These are phyloP conservation scores for Clarias magur DNA, from an alignment of 2,113 vertebrate species.

Conservation along the genomic window DNA sequence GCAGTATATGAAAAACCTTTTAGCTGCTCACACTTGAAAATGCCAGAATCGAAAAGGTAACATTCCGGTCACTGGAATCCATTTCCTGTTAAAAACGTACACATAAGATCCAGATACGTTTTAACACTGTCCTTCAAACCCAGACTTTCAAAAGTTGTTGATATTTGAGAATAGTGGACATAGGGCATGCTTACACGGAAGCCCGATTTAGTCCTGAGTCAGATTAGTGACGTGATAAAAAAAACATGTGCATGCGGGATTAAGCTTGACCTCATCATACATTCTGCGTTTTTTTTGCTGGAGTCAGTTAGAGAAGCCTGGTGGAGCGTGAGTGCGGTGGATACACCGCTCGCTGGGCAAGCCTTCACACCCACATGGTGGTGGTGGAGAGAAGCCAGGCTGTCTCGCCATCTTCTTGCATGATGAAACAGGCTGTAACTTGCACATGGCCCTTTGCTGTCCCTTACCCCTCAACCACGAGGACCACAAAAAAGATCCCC, in stretches of 20 bases:
- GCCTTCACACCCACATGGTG: conserved; percentile 44
- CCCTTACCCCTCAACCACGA: conserved; percentile 35
- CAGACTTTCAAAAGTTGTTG: not conserved
- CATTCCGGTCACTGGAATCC: conserved; percentile 48
- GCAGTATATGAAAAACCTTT: conserved; percentile 42
- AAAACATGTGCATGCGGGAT: not conserved
- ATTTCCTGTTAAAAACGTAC: conserved; percentile 21
- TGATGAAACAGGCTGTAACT: conserved; percentile 72
- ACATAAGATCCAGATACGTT: not conserved
- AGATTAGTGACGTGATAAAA: not conserved
- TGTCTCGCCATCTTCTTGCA: conserved; percentile 54
- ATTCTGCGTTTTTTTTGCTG: not conserved
- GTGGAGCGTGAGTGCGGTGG: conserved; percentile 27
- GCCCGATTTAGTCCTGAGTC: not conserved
- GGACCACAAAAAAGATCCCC: conserved; percentile 28
- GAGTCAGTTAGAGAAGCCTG: conserved; percentile 8
- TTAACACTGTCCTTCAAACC: not conserved
- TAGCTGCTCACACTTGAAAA: conserved; percentile 41
- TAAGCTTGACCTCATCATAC: conserved; percentile 34
- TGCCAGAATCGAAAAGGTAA: conserved; percentile 50
- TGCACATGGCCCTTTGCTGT: conserved; percentile 46
- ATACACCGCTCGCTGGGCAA: conserved; percentile 34
- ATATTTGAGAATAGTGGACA: not conserved
- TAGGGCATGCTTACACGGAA: conserved; percentile 15
- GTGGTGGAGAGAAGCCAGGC: conserved; percentile 50